A percentile compares a stretch with the other conserved stretches of the same genome.
Conservation (phyloP, 2,113 vertebrate species). For the Pterocles gutturalis region DNA sequence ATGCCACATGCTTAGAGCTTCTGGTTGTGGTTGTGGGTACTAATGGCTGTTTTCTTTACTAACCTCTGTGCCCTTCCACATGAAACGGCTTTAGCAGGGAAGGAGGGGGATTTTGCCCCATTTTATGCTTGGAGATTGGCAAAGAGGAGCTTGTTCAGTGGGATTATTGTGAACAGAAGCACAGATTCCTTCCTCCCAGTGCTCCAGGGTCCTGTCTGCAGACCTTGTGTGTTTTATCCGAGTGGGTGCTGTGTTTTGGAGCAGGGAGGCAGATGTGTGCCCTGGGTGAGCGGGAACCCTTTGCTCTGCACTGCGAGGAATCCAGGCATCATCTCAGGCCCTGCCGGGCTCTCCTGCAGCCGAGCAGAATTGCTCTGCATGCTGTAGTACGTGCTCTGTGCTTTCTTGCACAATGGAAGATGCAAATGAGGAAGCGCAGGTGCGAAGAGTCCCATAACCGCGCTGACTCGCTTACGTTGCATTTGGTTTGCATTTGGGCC, state of each 20-base stretch:
- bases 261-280: rapidly evolving
- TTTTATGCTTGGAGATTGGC: rapidly evolving
- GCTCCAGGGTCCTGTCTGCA: neutral
- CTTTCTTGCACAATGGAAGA: conserved; percentile 26
- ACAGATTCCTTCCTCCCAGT: neutral
- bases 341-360: neutral
- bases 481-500: neutral
- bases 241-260: neutral
- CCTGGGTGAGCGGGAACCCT: rapidly evolving
- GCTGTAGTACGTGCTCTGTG: neutral
- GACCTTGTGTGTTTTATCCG: rapidly evolving
- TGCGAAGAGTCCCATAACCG: neutral
- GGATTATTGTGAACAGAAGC: rapidly evolving
- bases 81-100: neutral
- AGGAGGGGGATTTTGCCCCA: neutral
- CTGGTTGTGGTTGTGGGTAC: too few relatives aligned
- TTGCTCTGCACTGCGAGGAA: neutral
- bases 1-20: rapidly evolving
- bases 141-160: neutral
- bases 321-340: neutral
- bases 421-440: neutral
- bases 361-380: neutral
- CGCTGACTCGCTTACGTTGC: neutral
- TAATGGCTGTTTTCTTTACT: rapidly evolving
- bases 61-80: rapidly evolving